These are phyloP conservation scores for Rafetus swinhoei DNA, from an alignment of 2,113 vertebrate species.

Conservation along the genomic window DNA sequence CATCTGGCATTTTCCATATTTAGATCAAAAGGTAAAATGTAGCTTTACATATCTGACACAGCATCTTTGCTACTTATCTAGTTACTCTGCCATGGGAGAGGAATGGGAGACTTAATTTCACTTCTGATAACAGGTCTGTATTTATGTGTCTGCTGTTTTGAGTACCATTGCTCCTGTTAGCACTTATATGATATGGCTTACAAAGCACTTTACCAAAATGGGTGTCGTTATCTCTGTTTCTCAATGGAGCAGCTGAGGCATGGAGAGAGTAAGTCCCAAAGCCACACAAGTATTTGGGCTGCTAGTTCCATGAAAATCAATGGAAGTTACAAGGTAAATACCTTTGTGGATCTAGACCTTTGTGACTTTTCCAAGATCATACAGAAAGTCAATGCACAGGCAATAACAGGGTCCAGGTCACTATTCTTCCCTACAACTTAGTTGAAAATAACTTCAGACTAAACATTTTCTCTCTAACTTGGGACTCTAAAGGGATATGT, in stretches of 20 bases:
- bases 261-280: background rate
- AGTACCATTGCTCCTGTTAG: background rate
- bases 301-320: background rate
- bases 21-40: background rate
- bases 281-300: background rate
- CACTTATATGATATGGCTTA: background rate
- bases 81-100: background rate
- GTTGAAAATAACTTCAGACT: slow-evolving; percentile 1
- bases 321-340: background rate
- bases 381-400: background rate
- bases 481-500: background rate
- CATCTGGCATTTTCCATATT: background rate
- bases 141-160: background rate
- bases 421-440: background rate
- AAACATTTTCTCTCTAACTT: background rate
- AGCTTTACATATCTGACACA: background rate
- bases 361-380: background rate
- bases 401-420: background rate
- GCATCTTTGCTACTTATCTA: background rate
- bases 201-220: background rate
- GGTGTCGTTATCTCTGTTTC: background rate
- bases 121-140: background rate
- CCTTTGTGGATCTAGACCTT: background rate
- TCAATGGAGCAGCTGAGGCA: background rate
- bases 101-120: background rate